phyloP scores from a whole-genome alignment of 2,797 vertebrate species.

The Luscinia megarhynchos region DNA sequence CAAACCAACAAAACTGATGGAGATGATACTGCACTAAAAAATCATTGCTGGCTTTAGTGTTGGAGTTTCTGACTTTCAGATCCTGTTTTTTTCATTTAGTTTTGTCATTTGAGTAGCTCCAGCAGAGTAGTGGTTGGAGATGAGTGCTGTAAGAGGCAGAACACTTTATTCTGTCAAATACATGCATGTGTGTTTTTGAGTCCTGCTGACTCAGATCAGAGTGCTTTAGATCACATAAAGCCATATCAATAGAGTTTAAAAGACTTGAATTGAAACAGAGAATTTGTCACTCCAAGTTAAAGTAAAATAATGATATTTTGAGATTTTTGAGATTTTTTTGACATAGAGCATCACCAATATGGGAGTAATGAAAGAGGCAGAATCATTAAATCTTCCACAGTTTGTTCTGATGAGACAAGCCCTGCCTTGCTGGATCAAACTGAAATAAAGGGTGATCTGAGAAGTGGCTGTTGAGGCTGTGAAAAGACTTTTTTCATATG shows the following conservation, averaged over 20 bases:
- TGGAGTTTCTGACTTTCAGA: not conserved
- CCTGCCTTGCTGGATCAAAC: not conserved
- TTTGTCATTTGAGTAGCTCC: not conserved
- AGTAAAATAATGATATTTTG: not conserved
- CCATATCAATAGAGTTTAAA: not conserved
- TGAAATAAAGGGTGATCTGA: not conserved
- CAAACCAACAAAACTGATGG: not conserved
- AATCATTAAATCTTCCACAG: fast-evolving
- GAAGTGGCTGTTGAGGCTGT: not conserved
- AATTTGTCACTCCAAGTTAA: not conserved
- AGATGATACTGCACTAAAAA: not conserved
- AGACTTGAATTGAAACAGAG: not conserved
- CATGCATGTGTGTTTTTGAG: fast-evolving
- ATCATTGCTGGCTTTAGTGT: not conserved
- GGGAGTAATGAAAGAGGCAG: not conserved
- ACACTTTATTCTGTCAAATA: not conserved
- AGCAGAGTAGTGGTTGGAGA: not conserved
- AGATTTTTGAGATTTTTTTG: not conserved
- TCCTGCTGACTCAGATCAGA: not conserved
- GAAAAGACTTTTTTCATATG: not conserved
- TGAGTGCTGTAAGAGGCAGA: not conserved
- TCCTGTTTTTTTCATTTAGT: not conserved
- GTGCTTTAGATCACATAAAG: not conserved
- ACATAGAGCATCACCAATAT: no score
- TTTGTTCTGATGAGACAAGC: not conserved